Base-by-base conservation (phyloP, 2,113 vertebrate species). In the Ifrita kowaldi region DNA sequence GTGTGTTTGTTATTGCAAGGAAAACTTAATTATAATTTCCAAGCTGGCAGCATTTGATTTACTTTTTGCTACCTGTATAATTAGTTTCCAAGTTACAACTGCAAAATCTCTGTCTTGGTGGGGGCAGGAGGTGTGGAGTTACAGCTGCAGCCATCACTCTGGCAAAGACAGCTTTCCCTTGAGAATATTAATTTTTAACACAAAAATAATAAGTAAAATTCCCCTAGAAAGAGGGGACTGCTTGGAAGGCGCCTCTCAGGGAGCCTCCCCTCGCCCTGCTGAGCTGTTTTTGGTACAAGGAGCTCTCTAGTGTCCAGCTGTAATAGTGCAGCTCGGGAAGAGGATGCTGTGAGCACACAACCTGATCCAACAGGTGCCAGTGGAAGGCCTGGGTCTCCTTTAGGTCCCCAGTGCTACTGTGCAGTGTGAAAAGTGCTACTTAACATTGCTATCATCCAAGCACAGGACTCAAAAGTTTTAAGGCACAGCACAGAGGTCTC, bases 21-120 rank as follows among this genome's bases (percentile, higher is more conserved):
- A 91, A 96, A 95, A 96, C 91, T 92, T 93, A 94, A 97, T 96
- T 94, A 95, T 81, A 15, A 93, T 92, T 95, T 93, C 91, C 84
- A 87, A 73, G 75, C 82, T 89, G 79, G 69, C 79, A 95, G 93
- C 79, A 52, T 94, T 96, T 93, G 88, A 97, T 96, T 97, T 97
- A 87, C 76, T 91, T 95, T 92, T 84, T 56, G 59, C 79, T 94
- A 7, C 96, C 81, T 59, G 76, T 62, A 41, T 95, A 75, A 95
- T 96, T 93, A 96, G 69, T 84, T 92, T 81, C 88, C 55, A 84
- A 83, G 78, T 82, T 96, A 67, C 67, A 76, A 70, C 65, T 57
- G 55, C 11, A 41, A 73, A 91, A 94, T 86, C 75, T 78, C 81
- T 93, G 83, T 39, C 65, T 64, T 56, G 55, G 33, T 41, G 35